Conservation (phyloP, 1,140 invertebrate species). For the Mercenaria mercenaria region DNA sequence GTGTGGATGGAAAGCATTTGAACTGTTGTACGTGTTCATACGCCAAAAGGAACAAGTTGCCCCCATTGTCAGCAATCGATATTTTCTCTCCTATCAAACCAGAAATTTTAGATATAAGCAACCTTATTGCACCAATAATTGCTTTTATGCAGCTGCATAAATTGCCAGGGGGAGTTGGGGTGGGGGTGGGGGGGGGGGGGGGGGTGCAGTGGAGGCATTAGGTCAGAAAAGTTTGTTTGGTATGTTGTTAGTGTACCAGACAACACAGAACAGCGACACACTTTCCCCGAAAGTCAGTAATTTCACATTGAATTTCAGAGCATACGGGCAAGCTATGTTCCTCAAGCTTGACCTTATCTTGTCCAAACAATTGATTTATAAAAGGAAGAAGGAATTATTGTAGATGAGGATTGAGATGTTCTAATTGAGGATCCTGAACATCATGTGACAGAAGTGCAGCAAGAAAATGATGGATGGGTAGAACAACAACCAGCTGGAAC, state of each 20-base stretch:
- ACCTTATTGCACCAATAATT: neutral
- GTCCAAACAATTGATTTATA: slow-evolving; percentile 33
- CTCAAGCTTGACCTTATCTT: slow-evolving; percentile 25
- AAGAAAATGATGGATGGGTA: slow-evolving; percentile 53
- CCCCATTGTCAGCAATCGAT: neutral
- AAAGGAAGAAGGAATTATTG: slow-evolving; percentile 17
- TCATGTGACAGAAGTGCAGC: neutral
- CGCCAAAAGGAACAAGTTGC: slow-evolving; percentile 1
- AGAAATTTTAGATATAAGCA: neutral
- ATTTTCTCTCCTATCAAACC: neutral
- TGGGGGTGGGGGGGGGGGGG: too few species aligned
- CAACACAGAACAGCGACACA: slow-evolving; percentile 42
- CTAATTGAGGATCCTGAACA: neutral
- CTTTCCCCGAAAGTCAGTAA: slow-evolving; percentile 37
- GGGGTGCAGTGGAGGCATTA: too few species aligned
- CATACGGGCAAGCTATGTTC: slow-evolving; percentile 34
- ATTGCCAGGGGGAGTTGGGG: neutral
- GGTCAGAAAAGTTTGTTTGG: slow-evolving; percentile 7
- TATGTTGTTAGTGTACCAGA: slow-evolving; percentile 67
- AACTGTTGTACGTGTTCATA: slow-evolving; percentile 51
- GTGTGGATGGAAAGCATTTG: slow-evolving; percentile 1
- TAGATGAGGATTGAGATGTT: slow-evolving; percentile 39
- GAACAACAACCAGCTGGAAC: slow-evolving; percentile 31
- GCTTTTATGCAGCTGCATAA: slow-evolving; percentile 63
- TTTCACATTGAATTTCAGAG: neutral